These are phyloP conservation scores for Ametastegia equiseti DNA, from an alignment of 2,888 invertebrate species.

Conservation along the genomic window DNA sequence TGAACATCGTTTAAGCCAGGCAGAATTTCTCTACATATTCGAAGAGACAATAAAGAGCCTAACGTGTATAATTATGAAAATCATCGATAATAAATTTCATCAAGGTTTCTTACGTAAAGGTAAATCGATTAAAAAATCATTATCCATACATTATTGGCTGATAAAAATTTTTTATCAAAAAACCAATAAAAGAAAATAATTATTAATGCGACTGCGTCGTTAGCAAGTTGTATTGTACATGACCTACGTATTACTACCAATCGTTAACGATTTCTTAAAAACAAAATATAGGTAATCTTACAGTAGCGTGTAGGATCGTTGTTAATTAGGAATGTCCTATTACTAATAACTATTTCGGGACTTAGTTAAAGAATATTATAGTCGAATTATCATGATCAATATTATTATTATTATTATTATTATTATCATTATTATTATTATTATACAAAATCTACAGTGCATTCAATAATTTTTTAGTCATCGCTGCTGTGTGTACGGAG, in stretches of 20 bases:
- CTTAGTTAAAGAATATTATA: slow-evolving; percentile 60
- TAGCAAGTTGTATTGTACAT: slow-evolving; percentile 74
- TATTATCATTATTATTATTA: no score
- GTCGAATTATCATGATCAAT: slow-evolving; percentile 43
- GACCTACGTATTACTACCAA: slow-evolving; percentile 70
- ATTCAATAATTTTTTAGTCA: slow-evolving; percentile 40
- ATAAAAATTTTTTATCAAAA: slow-evolving; percentile 70
- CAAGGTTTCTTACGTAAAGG: background rate
- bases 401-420: background rate
- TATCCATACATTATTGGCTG: slow-evolving; percentile 63
- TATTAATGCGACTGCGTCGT: slow-evolving; percentile 66
- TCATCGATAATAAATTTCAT: background rate
- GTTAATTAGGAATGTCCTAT: slow-evolving; percentile 68
- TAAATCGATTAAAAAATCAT: slow-evolving; percentile 62
- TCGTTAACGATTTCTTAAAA: slow-evolving; percentile 68
- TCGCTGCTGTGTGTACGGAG: no score
- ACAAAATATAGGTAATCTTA: slow-evolving; percentile 66
- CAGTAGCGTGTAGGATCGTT: slow-evolving; percentile 71
- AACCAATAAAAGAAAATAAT: slow-evolving; percentile 66
- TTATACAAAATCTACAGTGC: slow-evolving; percentile 40
- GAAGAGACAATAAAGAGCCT: background rate
- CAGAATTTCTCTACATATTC: slow-evolving; percentile 26
- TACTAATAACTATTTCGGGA: slow-evolving; percentile 64
- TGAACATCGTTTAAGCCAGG: no score
- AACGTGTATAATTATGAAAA: background rate